A percentile compares a stretch with the other conserved stretches of the same genome.
Evolutionary conservation across 2,888 invertebrate genomes (phyloP).

Genomic region (Dynastes tityus): DNA sequence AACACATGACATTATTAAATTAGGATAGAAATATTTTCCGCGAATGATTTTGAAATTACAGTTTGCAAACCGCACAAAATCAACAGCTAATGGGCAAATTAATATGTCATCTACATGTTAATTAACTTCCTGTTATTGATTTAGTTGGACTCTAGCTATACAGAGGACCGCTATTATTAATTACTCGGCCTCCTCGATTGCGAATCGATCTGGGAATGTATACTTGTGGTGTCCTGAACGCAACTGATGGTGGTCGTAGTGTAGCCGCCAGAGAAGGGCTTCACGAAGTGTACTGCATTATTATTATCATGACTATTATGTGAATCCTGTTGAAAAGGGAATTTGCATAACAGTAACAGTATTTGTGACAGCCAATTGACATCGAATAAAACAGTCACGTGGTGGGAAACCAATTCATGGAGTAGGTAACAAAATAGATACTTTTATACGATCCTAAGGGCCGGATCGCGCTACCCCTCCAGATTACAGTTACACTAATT

Average conservation of each 20-base stretch:
- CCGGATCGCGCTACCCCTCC: constrained; percentile 61
- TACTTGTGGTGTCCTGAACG: background rate
- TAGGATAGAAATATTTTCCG: background rate
- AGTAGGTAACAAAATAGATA: constrained; percentile 69
- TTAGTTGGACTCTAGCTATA: constrained; percentile 4
- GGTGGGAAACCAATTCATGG: constrained; percentile 68
- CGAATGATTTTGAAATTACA: background rate
- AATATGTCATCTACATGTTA: constrained; percentile 42
- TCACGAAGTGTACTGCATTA: constrained; percentile 47
- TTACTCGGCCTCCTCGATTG: constrained; percentile 8
- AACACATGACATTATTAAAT: too few species aligned
- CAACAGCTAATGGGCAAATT: constrained; percentile 27
- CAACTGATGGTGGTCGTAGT: constrained; percentile 56
- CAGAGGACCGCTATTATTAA: constrained; percentile 17
- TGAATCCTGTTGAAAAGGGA: constrained; percentile 60
- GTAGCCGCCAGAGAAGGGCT: constrained; percentile 48
- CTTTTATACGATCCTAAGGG: constrained; percentile 62
- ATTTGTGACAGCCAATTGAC: constrained; percentile 72
- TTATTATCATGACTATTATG: constrained; percentile 47
- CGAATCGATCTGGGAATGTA: constrained; percentile 12
- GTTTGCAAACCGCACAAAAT: constrained; percentile 1
- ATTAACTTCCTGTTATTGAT: constrained; percentile 34
- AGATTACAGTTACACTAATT: constrained; percentile 60
- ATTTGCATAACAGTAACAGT: constrained; percentile 70
- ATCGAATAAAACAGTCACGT: constrained; percentile 70